phyloP scores from a whole-genome alignment of 2,888 invertebrate genomes.

The Mactromeris polynyma region DNA sequence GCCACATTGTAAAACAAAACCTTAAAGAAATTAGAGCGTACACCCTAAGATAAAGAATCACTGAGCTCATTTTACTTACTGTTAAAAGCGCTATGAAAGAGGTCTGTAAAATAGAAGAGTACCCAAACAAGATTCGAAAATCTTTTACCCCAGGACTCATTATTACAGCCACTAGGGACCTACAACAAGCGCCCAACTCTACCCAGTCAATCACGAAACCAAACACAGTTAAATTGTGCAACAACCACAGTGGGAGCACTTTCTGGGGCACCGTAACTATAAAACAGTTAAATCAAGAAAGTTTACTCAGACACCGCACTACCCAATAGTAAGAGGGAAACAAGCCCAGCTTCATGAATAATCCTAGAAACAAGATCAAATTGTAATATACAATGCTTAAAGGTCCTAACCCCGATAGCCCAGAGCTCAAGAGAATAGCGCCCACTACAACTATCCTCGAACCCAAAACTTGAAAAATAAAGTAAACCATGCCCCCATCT shows the following conservation, averaged over 20 bases:
- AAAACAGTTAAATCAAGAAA: conserved; percentile 92
- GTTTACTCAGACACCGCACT: conserved; percentile 93
- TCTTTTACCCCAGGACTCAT: conserved; percentile 89
- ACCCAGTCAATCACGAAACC: background rate
- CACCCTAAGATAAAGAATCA: conserved; percentile 67
- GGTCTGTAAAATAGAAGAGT: conserved; percentile 92
- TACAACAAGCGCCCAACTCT: background rate
- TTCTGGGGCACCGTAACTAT: conserved; percentile 92
- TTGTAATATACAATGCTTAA: background rate
- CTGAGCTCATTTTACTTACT: conserved; percentile 46
- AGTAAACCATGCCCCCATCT: conserved; percentile 91
- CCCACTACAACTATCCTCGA: conserved; percentile 80
- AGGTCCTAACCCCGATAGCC: background rate
- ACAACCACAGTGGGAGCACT: conserved; percentile 91
- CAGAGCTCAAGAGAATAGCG: conserved; percentile 81
- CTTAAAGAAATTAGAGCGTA: conserved; percentile 84
- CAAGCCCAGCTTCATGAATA: conserved; percentile 92
- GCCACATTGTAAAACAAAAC: conserved; percentile 86
- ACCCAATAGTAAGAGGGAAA: conserved; percentile 92
- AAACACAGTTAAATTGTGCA: conserved; percentile 89
- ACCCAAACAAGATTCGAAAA: conserved; percentile 92
- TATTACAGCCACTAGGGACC: conserved; percentile 66
- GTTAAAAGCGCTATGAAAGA: conserved; percentile 89
- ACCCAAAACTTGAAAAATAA: conserved; percentile 90
- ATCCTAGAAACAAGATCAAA: conserved; percentile 89